Evolutionary conservation across 2,888 invertebrate species (phyloP).

Genomic region (Andrena hattorfiana): DNA sequence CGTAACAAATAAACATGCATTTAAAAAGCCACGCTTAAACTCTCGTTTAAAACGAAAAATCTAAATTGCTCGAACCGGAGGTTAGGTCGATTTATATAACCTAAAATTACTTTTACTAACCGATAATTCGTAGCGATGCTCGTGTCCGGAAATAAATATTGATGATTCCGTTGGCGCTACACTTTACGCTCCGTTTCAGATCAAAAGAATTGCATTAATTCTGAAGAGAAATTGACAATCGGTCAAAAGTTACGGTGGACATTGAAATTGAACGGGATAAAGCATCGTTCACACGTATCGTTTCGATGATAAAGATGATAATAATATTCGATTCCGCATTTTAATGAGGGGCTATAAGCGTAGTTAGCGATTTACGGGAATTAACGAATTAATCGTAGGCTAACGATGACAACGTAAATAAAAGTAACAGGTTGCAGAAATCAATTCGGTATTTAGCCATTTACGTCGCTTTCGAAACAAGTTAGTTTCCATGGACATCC

Average conservation of each 20-base stretch:
- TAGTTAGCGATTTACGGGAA: conserved; percentile 6
- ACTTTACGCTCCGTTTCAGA: neutral
- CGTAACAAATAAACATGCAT: neutral
- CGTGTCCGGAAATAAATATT: neutral
- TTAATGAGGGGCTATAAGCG: conserved; percentile 9
- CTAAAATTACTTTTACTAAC: conserved; percentile 7
- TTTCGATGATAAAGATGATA: neutral
- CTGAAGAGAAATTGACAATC: neutral
- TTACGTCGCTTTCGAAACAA: conserved; percentile 27
- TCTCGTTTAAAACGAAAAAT: neutral
- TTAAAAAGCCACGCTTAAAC: neutral
- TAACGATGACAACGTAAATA: conserved; percentile 11
- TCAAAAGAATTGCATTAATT: neutral
- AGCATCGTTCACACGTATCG: conserved; percentile 23
- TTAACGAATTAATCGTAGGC: conserved; percentile 14
- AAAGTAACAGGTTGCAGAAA: conserved; percentile 31
- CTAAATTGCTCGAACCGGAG: neutral
- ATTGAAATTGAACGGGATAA: conserved; percentile 16
- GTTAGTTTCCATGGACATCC: conserved; percentile 16
- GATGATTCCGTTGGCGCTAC: neutral
- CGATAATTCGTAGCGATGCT: neutral
- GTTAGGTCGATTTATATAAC: conserved; percentile 10
- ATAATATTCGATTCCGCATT: neutral
- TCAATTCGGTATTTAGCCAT: conserved; percentile 29
- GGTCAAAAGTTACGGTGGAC: neutral